Evolutionary conservation across 1,140 invertebrate species (phyloP).

Genomic region (Drosophila sechellia): DNA sequence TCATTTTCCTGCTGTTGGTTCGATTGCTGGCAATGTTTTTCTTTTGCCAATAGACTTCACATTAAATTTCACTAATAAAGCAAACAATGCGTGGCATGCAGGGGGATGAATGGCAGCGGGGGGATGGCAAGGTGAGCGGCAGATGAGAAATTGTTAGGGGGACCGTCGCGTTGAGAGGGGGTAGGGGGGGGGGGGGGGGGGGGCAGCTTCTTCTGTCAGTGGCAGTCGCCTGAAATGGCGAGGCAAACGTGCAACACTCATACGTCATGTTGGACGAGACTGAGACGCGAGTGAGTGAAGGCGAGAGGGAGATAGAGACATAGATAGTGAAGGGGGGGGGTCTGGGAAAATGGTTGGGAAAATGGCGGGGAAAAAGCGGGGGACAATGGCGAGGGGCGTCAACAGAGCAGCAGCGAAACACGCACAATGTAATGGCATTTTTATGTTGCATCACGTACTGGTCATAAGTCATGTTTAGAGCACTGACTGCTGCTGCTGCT

Average conservation of each 20-base stretch:
- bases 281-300: constrained; percentile 24
- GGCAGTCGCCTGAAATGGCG: constrained; percentile 62
- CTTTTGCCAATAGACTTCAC: constrained; percentile 56
- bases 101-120: not conserved
- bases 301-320: constrained; percentile 27
- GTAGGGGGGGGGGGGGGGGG: too few species aligned
- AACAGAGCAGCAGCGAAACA: constrained; percentile 50
- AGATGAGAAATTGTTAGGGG: constrained; percentile 69
- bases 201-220: constrained; percentile 49
- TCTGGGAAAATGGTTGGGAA: too few species aligned
- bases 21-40: constrained; percentile 20
- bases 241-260: constrained; percentile 78
- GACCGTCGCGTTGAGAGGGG: not conserved
- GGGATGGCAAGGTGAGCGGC: constrained; percentile 55
- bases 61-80: constrained; percentile 81
- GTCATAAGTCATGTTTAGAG: constrained; percentile 84
- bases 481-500: constrained; percentile 58
- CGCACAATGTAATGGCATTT: constrained; percentile 83
- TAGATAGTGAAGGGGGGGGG: constrained; percentile 5
- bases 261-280: constrained; percentile 73
- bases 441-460: constrained; percentile 84
- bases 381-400: not conserved
- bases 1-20: constrained; percentile 2
- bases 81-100: constrained; percentile 70
- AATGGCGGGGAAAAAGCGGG: not conserved